Evolutionary conservation across 2,888 invertebrate genomes (phyloP).

Genomic region (Cryptus armator): DNA sequence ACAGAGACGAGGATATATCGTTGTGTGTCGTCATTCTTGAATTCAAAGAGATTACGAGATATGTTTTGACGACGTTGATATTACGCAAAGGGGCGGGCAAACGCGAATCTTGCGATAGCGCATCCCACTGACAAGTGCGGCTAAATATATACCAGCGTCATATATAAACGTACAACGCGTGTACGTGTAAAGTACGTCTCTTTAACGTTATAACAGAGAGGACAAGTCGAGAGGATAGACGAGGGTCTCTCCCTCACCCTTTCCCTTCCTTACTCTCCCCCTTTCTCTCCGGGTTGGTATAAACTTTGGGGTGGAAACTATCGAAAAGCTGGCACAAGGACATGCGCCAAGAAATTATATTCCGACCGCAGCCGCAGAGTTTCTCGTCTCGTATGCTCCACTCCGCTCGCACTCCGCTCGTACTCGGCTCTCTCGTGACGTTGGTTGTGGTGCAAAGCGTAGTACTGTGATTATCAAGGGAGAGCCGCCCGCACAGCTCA

Average conservation of each 20-base stretch:
- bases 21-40: neutral
- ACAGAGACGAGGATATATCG: too few species aligned
- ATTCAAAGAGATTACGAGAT: constrained; percentile 12
- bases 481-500: constrained; percentile 17
- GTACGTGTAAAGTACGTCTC: neutral
- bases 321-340: constrained; percentile 44
- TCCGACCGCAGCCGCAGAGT: constrained; percentile 27
- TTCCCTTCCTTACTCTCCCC: too few species aligned
- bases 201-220: neutral
- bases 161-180: neutral
- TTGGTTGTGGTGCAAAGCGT: neutral
- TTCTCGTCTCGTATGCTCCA: constrained; percentile 10
- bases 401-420: neutral
- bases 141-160: neutral
- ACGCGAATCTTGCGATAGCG: neutral
- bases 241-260: neutral
- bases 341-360: constrained; percentile 38
- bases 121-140: too few species aligned
- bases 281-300: neutral
- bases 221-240: constrained; percentile 3
- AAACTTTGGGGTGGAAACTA: constrained; percentile 44
- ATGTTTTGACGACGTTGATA: neutral
- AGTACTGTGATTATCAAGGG: constrained; percentile 18
- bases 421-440: constrained; percentile 14
- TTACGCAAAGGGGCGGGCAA: neutral